These are phyloP conservation scores for Temnothorax rugatulus DNA, from an alignment of 2,888 invertebrate species.

Conservation along the genomic window DNA sequence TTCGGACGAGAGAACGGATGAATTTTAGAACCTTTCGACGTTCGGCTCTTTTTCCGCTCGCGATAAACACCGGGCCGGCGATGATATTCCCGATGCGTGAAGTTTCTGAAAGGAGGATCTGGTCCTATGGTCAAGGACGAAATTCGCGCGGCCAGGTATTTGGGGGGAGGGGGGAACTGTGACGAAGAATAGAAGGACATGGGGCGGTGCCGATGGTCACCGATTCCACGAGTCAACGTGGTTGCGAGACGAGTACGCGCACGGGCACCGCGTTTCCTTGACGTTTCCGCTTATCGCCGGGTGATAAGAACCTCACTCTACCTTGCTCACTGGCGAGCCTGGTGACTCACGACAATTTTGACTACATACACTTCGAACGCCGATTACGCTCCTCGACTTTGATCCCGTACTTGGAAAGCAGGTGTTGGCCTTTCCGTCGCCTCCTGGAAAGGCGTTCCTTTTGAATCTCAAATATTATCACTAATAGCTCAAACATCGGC, in stretches of 20 bases:
- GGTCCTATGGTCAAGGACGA: slow-evolving; percentile 28
- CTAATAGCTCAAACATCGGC: background rate
- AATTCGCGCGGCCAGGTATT: slow-evolving; percentile 34
- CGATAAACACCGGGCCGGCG: background rate
- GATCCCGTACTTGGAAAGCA: slow-evolving; percentile 27
- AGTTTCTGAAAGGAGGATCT: background rate
- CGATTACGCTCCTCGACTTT: slow-evolving; percentile 23
- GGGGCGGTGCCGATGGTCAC: slow-evolving; percentile 30
- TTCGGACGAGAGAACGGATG: background rate
- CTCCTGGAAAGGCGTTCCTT: background rate
- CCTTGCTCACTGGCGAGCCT: slow-evolving; percentile 24
- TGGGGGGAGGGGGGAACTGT: background rate
- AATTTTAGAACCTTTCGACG: background rate
- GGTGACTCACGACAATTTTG: slow-evolving; percentile 67
- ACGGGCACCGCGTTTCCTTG: slow-evolving; percentile 46
- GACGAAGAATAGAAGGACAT: background rate
- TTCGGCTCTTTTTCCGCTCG: background rate
- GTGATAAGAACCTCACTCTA: slow-evolving; percentile 53
- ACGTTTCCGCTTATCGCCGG: slow-evolving; percentile 50
- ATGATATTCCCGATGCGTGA: slow-evolving; percentile 2
- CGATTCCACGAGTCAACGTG: slow-evolving; percentile 18
- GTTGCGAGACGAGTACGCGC: background rate
- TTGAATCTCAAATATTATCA: background rate
- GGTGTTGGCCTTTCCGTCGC: background rate
- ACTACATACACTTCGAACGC: slow-evolving; percentile 34